Conservation (phyloP, 1,140 invertebrate species). For the Aphelenchoides besseyi region DNA sequence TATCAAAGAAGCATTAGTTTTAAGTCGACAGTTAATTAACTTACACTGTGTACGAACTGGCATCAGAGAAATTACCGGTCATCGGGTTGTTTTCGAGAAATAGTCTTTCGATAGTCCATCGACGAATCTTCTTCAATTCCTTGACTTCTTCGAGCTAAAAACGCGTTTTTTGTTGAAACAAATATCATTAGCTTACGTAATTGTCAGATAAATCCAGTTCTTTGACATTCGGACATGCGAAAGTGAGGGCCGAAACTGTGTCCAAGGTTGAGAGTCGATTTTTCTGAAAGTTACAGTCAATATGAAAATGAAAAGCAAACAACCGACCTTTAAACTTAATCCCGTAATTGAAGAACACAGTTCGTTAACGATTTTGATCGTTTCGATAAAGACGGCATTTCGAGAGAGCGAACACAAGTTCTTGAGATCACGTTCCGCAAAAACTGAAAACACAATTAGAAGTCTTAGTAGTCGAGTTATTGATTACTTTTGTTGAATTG, state of each 20-base stretch:
- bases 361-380: slow-evolving; percentile 18
- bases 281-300: no score
- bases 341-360: slow-evolving; percentile 30
- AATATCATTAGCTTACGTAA: slow-evolving; percentile 31
- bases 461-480: neutral
- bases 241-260: slow-evolving; percentile 24
- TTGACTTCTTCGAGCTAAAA: slow-evolving; percentile 31
- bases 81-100: slow-evolving; percentile 44
- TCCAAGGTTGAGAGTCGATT: slow-evolving; percentile 36
- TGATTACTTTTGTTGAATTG: slow-evolving; percentile 26
- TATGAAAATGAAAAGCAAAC: neutral
- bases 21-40: neutral
- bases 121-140: slow-evolving; percentile 27
- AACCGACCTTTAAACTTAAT: slow-evolving; percentile 34
- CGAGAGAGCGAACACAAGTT: slow-evolving; percentile 19
- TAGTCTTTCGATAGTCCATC: slow-evolving; percentile 36
- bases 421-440: slow-evolving; percentile 23
- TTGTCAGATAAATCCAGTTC: slow-evolving; percentile 42
- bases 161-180: slow-evolving; percentile 14
- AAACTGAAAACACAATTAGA: slow-evolving; percentile 17
- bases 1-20: slow-evolving; percentile 7
- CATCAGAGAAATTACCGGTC: slow-evolving; percentile 20
- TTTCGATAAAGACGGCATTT: slow-evolving; percentile 33
- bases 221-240: slow-evolving; percentile 35
- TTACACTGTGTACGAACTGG: slow-evolving; percentile 26